phyloP scores from a whole-genome alignment of 2,113 vertebrate genomes.

The Dromas ardeola region DNA sequence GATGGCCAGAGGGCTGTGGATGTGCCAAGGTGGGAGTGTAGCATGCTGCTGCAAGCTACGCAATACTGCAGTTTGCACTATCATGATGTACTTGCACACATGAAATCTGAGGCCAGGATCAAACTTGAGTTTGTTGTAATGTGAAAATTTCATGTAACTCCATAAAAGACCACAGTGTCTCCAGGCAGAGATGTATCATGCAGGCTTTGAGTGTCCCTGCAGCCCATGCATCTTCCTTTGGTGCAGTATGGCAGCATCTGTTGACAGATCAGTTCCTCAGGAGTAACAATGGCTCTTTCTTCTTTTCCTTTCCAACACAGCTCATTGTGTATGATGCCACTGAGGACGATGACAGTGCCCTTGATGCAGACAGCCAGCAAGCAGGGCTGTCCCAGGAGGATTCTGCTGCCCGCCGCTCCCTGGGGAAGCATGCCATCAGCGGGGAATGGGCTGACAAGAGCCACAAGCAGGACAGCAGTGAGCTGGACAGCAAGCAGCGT shows the following conservation, averaged over 20 bases:
- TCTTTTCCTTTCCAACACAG: conserved; percentile 18
- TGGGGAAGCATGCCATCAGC: background rate
- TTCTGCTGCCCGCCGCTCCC: background rate
- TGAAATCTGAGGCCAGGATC: background rate
- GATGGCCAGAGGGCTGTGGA: background rate
- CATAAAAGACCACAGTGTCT: background rate
- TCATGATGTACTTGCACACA: fast-evolving
- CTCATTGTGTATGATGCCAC: conserved; percentile 6
- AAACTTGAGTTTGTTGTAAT: background rate
- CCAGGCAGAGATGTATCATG: background rate
- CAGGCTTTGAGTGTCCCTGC: fast-evolving
- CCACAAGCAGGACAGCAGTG: conserved; percentile 1
- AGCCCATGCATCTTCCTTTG: background rate
- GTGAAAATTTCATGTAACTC: background rate
- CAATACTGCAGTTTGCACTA: background rate
- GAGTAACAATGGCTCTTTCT: background rate
- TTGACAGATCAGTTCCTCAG: background rate
- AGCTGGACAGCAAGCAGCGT: background rate
- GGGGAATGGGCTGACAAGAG: background rate
- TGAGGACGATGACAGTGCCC: conserved; percentile 29
- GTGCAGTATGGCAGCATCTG: background rate
- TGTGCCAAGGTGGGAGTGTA: fast-evolving
- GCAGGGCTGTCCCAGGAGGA: background rate
- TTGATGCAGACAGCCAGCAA: conserved; percentile 14
- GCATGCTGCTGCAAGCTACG: background rate